Percentiles rank a stretch among this genome's conserved stretches.
Conservation (phyloP, 2,113 vertebrate genomes). For the Podarcis muralis region DNA sequence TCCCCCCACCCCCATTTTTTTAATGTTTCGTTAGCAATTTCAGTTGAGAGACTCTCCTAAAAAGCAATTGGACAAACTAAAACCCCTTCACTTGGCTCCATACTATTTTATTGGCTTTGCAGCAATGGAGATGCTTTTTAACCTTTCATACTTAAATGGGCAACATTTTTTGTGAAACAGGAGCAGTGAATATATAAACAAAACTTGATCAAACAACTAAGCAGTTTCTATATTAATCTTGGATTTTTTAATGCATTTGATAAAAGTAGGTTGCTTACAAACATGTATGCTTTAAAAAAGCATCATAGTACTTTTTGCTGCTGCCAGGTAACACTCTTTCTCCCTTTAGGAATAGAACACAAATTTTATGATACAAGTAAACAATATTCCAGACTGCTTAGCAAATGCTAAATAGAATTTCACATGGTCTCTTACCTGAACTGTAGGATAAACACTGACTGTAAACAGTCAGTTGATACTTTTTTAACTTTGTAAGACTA, state of each 20-base stretch:
- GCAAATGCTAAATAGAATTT: no score
- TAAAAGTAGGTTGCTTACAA: not conserved
- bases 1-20: not conserved
- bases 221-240: not conserved
- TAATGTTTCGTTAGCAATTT: not conserved
- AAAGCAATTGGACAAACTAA: not conserved
- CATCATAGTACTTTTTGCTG: not conserved
- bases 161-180: not conserved
- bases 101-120: not conserved
- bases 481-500: not conserved
- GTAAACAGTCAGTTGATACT: no score
- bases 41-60: not conserved
- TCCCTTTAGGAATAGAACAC: not conserved
- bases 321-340: no score
- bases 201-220: not conserved
- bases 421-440: no score
- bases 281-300: not conserved
- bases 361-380: no score
- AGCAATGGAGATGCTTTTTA: not conserved
- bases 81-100: not conserved
- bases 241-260: not conserved
- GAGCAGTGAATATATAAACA: not conserved
- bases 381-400: no score
- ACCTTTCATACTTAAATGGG: not conserved
- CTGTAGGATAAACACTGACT: no score